Percentiles rank a stretch among this genome's conserved stretches.
Evolutionary conservation across 2,797 vertebrate genomes (phyloP).

Genomic region (Scolopax bukidnonensis): DNA sequence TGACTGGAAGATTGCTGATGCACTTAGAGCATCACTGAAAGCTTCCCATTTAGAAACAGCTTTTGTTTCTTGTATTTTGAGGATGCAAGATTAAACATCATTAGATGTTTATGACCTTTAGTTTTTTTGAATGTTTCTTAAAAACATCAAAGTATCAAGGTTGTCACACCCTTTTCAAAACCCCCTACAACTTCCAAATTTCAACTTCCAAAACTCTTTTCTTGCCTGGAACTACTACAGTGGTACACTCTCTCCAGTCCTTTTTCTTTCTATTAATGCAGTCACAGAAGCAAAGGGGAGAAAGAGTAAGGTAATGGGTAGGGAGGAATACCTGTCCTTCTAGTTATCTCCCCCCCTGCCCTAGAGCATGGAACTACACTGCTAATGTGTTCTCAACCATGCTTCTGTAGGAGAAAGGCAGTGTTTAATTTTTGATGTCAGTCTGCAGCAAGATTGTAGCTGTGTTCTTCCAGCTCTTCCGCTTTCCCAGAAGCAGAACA

Average conservation of each 20-base stretch:
- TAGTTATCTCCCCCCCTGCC: neutral
- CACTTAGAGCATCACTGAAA: neutral
- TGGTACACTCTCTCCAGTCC: neutral
- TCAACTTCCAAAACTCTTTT: neutral
- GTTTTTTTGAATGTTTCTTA: neutral
- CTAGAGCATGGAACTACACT: neutral
- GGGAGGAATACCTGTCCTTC: neutral
- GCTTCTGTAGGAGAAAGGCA: neutral
- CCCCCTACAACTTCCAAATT: neutral
- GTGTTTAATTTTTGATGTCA: neutral
- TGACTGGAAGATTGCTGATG: neutral
- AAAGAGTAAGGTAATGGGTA: neutral
- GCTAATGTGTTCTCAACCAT: accelerated
- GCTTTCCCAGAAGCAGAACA: neutral
- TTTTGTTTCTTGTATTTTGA: neutral
- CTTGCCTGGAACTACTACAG: neutral
- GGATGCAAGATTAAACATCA: neutral
- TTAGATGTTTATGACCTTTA: neutral
- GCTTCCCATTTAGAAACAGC: neutral
- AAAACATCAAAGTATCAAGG: neutral
- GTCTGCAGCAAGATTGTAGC: neutral
- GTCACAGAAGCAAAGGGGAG: neutral
- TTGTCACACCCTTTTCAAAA: neutral
- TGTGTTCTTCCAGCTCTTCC: neutral
- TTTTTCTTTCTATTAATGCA: neutral